Conservation (phyloP, 2,113 vertebrate genomes). For the Coreoperca whiteheadi region DNA sequence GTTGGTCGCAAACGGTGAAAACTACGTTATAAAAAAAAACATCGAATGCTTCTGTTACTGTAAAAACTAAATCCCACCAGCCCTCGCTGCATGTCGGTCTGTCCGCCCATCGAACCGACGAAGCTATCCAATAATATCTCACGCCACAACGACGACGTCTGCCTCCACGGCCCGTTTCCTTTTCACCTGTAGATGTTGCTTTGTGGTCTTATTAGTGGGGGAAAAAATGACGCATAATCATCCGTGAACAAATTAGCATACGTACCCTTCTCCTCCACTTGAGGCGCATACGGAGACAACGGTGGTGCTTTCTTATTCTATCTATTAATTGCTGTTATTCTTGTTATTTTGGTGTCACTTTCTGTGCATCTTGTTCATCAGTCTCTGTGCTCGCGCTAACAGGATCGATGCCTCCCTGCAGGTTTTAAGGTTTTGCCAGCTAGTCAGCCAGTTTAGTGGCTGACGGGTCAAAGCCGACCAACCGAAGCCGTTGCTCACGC, state of each 20-base stretch:
- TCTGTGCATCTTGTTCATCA: slow-evolving; percentile 35
- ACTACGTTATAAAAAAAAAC: slow-evolving; percentile 1
- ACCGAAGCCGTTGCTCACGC: neutral
- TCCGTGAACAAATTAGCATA: slow-evolving; percentile 14
- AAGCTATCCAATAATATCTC: slow-evolving; percentile 11
- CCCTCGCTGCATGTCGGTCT: slow-evolving; percentile 64
- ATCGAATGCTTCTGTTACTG: neutral
- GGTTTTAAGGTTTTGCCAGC: slow-evolving; percentile 29
- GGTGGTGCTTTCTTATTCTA: slow-evolving; percentile 55
- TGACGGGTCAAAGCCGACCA: slow-evolving; percentile 5
- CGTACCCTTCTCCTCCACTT: slow-evolving; percentile 37
- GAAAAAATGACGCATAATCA: slow-evolving; percentile 44
- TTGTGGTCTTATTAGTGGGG: slow-evolving; percentile 37
- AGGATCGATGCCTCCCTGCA: slow-evolving; percentile 24
- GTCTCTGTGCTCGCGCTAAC: slow-evolving; percentile 38
- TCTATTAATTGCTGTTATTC: slow-evolving; percentile 38
- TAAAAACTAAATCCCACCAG: slow-evolving; percentile 30
- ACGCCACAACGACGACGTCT: slow-evolving; percentile 12
- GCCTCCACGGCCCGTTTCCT: slow-evolving; percentile 26
- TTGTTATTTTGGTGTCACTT: slow-evolving; percentile 53
- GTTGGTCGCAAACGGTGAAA: slow-evolving; percentile 26
- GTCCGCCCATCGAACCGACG: slow-evolving; percentile 35
- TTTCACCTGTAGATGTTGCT: slow-evolving; percentile 44
- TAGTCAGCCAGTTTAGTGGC: neutral
- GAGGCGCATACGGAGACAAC: slow-evolving; percentile 41